Conservation (phyloP, 2,888 invertebrate genomes). For the Lithophane ornitopus region DNA sequence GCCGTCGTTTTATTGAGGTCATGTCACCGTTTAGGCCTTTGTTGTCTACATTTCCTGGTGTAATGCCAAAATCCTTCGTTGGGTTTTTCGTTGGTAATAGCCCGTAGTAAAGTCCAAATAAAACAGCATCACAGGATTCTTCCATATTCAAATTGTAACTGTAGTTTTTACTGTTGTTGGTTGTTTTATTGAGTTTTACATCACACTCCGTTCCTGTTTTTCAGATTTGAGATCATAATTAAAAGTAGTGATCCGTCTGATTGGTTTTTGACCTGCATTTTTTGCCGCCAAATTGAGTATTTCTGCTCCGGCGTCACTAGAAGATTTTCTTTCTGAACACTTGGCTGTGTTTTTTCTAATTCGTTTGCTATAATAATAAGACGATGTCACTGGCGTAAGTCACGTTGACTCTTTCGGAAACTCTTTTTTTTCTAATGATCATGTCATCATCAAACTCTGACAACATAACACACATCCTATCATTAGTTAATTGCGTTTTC, state of each 20-base stretch:
- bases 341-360: not conserved
- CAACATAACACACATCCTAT: conserved; percentile 30
- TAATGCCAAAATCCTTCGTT: conserved; percentile 29
- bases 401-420: not conserved
- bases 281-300: conserved; percentile 1
- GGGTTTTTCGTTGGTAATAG: conserved; percentile 34
- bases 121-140: not conserved
- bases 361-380: too few species aligned
- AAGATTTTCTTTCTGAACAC: not conserved
- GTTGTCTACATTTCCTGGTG: conserved; percentile 29
- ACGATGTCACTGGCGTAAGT: not conserved
- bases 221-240: not conserved
- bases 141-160: not conserved
- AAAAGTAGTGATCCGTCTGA: too few species aligned
- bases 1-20: conserved; percentile 4
- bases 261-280: not conserved
- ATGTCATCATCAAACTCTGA: conserved; percentile 20
- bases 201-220: not conserved
- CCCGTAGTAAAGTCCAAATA: not conserved
- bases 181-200: not conserved
- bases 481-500: conserved; percentile 53
- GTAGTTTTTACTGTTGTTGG: not conserved
- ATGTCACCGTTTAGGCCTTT: conserved; percentile 3
- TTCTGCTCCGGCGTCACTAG: not conserved
- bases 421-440: not conserved